A percentile compares a stretch with the other conserved stretches of the same genome.
phyloP scores from a whole-genome alignment of 2,888 invertebrate genomes.

The Xanthia togata region DNA sequence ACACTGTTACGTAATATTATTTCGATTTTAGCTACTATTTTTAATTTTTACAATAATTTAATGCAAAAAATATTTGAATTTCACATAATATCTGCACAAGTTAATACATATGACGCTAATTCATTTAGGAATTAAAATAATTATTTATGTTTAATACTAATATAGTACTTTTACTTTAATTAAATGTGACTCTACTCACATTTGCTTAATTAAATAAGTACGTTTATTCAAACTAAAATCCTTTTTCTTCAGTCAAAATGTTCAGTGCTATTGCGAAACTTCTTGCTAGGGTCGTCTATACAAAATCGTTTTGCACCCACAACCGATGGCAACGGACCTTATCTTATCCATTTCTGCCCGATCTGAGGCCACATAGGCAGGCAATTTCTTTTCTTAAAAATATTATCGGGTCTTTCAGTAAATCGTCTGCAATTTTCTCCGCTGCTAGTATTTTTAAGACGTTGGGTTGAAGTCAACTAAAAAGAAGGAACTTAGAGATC shows the following conservation, averaged over 20 bases:
- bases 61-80: neutral
- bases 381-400: constrained; percentile 33
- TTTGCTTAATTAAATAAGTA: neutral
- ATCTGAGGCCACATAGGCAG: constrained; percentile 6
- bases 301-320: constrained; percentile 25
- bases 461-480: neutral
- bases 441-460: neutral
- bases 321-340: constrained; percentile 13
- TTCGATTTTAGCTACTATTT: neutral
- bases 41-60: neutral
- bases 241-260: neutral
- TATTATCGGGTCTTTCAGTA: constrained; percentile 34
- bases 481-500: neutral
- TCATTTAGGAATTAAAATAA: neutral
- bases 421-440: constrained; percentile 34
- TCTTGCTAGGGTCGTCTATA: neutral
- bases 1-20: constrained; percentile 2
- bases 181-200: neutral
- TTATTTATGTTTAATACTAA: neutral
- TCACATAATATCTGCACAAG: neutral
- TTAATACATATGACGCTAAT: too few species aligned
- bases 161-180: neutral
- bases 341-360: constrained; percentile 33
- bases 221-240: neutral
- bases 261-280: neutral